phyloP scores from a whole-genome alignment of 2,888 invertebrate genomes.

The Chaitophorus viminalis region DNA sequence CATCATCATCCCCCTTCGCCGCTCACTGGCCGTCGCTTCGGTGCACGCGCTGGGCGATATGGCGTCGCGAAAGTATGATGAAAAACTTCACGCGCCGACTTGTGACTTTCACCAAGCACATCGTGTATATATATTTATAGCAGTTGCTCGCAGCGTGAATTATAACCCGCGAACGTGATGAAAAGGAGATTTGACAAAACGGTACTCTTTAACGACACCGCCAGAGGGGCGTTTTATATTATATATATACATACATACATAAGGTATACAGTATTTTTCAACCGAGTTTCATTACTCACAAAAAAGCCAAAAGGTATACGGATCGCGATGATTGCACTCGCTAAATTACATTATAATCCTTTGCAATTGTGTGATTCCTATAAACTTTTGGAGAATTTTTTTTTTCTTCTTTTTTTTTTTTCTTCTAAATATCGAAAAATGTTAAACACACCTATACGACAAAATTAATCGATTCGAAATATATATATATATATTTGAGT shows the following conservation, averaged over 20 bases:
- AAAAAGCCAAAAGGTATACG: background rate
- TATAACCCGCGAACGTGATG: conserved; percentile 38
- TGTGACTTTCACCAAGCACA: conserved; percentile 19
- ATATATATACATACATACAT: background rate
- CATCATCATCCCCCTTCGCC: background rate
- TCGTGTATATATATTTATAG: background rate
- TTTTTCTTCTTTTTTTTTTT: background rate
- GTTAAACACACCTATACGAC: background rate
- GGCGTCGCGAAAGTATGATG: conserved; percentile 36
- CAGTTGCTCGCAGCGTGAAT: conserved; percentile 23
- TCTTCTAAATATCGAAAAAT: background rate
- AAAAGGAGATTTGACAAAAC: conserved; percentile 54
- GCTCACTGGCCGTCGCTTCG: background rate
- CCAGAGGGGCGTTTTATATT: conserved; percentile 28
- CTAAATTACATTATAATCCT: conserved; percentile 32
- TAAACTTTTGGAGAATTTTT: background rate
- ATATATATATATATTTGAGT: no score
- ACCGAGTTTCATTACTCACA: conserved; percentile 38
- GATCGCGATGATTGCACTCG: conserved; percentile 22
- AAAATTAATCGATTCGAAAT: background rate
- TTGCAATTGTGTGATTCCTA: background rate
- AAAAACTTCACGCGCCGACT: conserved; percentile 51
- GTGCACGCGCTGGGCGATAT: background rate
- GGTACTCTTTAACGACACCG: conserved; percentile 34
- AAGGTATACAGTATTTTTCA: background rate